Evolutionary conservation across 1,140 invertebrate species (phyloP), one percentile per base, ranked within the genome.

Genomic region (Anastrepha ludens): DNA sequence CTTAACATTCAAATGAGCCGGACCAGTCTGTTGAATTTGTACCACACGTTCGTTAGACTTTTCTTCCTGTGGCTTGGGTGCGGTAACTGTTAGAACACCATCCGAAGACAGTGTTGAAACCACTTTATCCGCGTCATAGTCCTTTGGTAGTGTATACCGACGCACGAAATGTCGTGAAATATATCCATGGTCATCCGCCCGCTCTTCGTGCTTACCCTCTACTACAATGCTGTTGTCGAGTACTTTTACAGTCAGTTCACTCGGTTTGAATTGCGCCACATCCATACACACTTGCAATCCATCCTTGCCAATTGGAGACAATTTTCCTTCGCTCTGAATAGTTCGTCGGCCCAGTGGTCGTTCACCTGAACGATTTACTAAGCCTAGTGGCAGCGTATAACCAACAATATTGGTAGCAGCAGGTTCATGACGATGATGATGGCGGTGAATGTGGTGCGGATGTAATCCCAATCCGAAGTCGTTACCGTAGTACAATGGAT

Each of bases 221-320:
- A 97, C 93, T 1, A 96, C 94, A 2, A 96, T 93, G 58, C 94
- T 94, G 59, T 95, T 94, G 88, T 96, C 96, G 0, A 95, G 93
- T 0, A 96, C 96, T 91, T 96, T 97, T 1, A 97, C 96, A 29
- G 93, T 94, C 59, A 97, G 95, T 92, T 97, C 96, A 88, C 97
- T 95, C 0, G 96, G 96, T 55, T 95, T 94, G 93, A 95, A 96
- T 74, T 96, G 95, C 20, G 95, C 93, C 2, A 96, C 94, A 90
- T 96, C 96, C 89, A 96, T 91, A 86, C 94, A 94, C 86, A 95
- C 94, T 89, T 95, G 93, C 87, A 94, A 93, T 5, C 89, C 89
- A 88, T 90, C 89, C 55, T 88, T 89, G 0, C 89, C 89, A 29
- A 88, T 60, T 15, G n/a, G 13, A 8, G 87, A 70, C 9, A 87